These are phyloP conservation scores for Hanleya hanleyi DNA, from an alignment of 2,888 invertebrate species.

Conservation along the genomic window DNA sequence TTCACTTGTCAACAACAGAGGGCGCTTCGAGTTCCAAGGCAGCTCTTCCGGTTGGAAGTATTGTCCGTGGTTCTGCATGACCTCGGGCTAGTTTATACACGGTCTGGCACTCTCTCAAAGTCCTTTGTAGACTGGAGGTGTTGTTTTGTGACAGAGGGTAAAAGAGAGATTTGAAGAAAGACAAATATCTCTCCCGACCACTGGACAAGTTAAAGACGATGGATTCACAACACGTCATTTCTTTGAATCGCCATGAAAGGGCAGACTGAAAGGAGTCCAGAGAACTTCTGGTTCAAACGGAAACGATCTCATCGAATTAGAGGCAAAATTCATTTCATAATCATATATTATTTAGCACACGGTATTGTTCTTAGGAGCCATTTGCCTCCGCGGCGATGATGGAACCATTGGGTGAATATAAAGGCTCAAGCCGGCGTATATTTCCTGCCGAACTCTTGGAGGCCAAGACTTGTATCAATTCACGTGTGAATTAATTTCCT, in stretches of 20 bases:
- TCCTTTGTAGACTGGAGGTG: no score
- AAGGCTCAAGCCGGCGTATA: not conserved
- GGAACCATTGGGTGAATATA: not conserved
- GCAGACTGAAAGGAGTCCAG: not conserved
- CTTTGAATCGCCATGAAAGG: no score
- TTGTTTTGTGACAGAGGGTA: no score
- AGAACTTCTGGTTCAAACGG: not conserved
- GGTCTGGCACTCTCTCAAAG: no score
- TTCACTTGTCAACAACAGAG: no score
- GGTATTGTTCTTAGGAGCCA: not conserved
- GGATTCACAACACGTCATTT: no score
- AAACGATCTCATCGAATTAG: not conserved
- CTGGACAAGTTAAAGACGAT: not conserved
- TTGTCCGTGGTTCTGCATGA: no score
- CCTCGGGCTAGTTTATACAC: no score
- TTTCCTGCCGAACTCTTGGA: not conserved
- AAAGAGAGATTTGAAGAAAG: no score
- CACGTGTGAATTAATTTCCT: conserved; percentile 10
- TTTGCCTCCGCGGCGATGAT: not conserved
- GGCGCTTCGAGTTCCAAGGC: no score
- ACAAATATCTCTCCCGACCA: no score
- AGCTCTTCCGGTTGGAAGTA: no score
- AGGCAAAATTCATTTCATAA: conserved; percentile 8
- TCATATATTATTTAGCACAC: not conserved
- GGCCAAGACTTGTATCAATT: conserved; percentile 3